phyloP scores from a whole-genome alignment of 53 echinoderm and acorn worm species.

The Crossaster papposus region DNA sequence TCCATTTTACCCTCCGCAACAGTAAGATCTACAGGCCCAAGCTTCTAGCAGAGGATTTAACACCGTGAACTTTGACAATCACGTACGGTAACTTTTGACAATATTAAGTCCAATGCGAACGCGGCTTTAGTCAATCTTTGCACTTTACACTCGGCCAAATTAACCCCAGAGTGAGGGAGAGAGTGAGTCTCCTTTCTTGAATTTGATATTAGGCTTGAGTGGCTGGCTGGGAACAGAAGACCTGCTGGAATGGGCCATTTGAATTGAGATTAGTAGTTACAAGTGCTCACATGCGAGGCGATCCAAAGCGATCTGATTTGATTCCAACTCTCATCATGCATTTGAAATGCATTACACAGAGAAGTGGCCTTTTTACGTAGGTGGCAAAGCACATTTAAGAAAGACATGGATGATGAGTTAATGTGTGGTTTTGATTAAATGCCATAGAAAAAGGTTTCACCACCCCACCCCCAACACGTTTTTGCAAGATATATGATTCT shows the following conservation, averaged over 20 bases:
- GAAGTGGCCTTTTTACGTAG: background rate
- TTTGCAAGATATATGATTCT: too few species aligned
- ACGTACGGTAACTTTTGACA: too few species aligned
- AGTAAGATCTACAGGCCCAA: too few species aligned
- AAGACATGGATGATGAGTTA: background rate
- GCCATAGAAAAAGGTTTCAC: too few species aligned
- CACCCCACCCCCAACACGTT: too few species aligned
- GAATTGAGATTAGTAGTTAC: background rate
- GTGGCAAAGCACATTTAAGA: background rate
- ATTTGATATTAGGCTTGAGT: background rate
- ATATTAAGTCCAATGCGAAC: too few species aligned
- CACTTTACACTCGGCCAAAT: conserved; percentile 1
- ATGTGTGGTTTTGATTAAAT: too few species aligned
- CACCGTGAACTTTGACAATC: too few species aligned
- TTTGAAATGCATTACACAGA: background rate
- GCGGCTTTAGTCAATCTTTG: background rate
- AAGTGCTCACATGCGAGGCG: background rate
- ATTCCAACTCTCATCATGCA: background rate
- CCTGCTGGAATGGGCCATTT: background rate
- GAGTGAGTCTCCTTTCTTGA: background rate
- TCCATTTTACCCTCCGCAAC: too few species aligned
- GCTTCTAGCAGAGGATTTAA: too few species aligned
- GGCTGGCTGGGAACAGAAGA: background rate
- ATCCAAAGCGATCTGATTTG: background rate
- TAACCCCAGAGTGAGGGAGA: background rate